Base-by-base conservation (phyloP, 2,888 invertebrate genomes). In the Notodromas monacha region DNA sequence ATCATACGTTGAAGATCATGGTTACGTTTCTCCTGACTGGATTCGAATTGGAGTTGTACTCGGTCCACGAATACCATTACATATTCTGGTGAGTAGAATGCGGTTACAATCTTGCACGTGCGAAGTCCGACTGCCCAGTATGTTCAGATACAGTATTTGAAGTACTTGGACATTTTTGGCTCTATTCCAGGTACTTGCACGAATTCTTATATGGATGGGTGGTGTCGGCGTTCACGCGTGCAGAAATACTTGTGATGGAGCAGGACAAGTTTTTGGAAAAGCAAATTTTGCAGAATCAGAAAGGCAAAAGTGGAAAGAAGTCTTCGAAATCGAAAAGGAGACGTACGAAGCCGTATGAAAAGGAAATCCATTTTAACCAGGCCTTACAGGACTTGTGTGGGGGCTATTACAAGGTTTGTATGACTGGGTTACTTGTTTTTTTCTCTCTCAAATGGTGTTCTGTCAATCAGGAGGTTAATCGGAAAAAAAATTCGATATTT, bases 121-220 rank as follows among this genome's bases (percentile, higher is more conserved):
- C n/a, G n/a, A n/a, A n/a, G n/a, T n/a, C 11, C 8, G 12, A 14
- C 15, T 29, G n/a, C 29, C 29, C 29, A 27, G 8, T 12, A n/a
- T 12, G 8, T n/a, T 5, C 28, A 8, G 12, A 8, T n/a, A 27
- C 12, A 6, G 10, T n/a, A 8, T 21, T 21, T 21, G n/a, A n/a
- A n/a, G n/a, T n/a, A n/a, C 21, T 21, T 21, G 21, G 21, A 8
- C 21, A 21, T 21, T 8, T 6, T 8, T 21, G 21, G 21, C 21
- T 21, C 8, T 6, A 36, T 32, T 35, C 38, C 40, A 68, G 68
- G 68, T 81, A 84, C 50, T 55, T 89, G 14, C 77, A 79, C 49
- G 86, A 89, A 54, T 74, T 81, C 47, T 55, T 89, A 3, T 84
- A 76, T 48, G 77, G 77, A 4, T 89, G 86, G 72, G 54, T 86